A percentile compares a stretch with the other conserved stretches of the same genome.
These are phyloP conservation scores for Orthosia cruda DNA, from an alignment of 2,888 invertebrate species.

Conservation along the genomic window DNA sequence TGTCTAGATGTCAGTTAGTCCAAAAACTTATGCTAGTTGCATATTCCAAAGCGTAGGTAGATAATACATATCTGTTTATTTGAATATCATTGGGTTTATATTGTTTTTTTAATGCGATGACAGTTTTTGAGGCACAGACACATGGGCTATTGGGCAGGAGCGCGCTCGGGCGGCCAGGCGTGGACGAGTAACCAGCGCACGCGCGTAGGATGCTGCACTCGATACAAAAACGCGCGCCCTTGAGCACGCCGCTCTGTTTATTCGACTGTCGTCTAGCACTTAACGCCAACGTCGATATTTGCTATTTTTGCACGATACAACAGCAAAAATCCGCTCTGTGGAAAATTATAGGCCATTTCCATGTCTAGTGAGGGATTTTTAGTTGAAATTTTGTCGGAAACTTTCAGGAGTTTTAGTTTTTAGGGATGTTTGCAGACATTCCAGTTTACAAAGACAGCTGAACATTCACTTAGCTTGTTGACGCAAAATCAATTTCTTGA, in stretches of 20 bases:
- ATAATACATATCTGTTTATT: no score
- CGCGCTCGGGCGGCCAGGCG: slow-evolving; percentile 52
- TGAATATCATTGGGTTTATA: not conserved
- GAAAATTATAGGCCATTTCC: slow-evolving; percentile 72
- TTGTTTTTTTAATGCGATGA: slow-evolving; percentile 15
- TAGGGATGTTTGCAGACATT: not conserved
- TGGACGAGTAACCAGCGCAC: slow-evolving; percentile 72
- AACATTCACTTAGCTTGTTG: not conserved
- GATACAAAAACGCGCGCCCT: slow-evolving; percentile 85
- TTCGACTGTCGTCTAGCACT: slow-evolving; percentile 91
- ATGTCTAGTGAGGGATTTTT: slow-evolving; percentile 61
- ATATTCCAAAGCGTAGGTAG: no score
- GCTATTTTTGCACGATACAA: slow-evolving; percentile 88
- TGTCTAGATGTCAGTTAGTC: no score
- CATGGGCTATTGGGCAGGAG: slow-evolving; percentile 19
- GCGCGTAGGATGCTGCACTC: slow-evolving; percentile 78
- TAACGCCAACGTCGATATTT: slow-evolving; percentile 87
- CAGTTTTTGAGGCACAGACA: slow-evolving; percentile 21
- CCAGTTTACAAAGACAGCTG: not conserved
- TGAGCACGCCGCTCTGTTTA: slow-evolving; percentile 87
- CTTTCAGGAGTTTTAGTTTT: slow-evolving; percentile 28
- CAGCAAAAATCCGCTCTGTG: slow-evolving; percentile 77
- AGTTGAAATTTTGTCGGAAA: slow-evolving; percentile 36
- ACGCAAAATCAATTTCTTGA: not conserved
- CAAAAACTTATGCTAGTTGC: no score